Percentiles rank a stretch among this genome's conserved stretches.
phyloP scores from a whole-genome alignment of 1,140 invertebrate genomes.

The Bombus turneri region DNA sequence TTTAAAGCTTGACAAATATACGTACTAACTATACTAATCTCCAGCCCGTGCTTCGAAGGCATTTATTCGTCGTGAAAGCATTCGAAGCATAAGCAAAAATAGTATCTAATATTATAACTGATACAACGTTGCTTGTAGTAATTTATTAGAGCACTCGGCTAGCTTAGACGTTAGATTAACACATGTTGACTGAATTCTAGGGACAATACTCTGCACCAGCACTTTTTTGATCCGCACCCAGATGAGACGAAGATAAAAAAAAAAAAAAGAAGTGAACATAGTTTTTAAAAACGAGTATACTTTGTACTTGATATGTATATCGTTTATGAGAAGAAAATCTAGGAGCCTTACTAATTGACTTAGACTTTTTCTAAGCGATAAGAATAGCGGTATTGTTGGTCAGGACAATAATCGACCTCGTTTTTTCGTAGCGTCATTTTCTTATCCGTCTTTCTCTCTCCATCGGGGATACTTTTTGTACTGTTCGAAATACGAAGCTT shows the following conservation, averaged over 20 bases:
- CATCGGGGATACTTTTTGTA: not conserved
- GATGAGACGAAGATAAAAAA: conserved; percentile 40
- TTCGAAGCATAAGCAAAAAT: not conserved
- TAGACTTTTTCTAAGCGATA: conserved; percentile 72
- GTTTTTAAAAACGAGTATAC: conserved; percentile 74
- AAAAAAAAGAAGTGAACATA: conserved; percentile 43
- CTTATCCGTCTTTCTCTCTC: not conserved
- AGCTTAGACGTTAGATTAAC: conserved; percentile 48
- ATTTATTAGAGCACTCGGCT: conserved; percentile 44
- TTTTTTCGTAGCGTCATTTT: not conserved
- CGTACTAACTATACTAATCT: not conserved
- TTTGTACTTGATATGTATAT: conserved; percentile 65
- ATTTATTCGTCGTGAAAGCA: not conserved
- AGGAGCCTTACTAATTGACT: conserved; percentile 73
- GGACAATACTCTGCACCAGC: conserved; percentile 78
- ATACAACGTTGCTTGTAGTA: conserved; percentile 47
- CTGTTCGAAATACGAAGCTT: not conserved
- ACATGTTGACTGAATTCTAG: conserved; percentile 81
- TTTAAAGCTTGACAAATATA: conserved; percentile 16
- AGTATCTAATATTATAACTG: not conserved
- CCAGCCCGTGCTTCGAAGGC: not conserved
- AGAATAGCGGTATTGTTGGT: conserved; percentile 74
- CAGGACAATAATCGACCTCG: conserved; percentile 36
- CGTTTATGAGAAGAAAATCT: conserved; percentile 66
- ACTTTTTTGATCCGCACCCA: conserved; percentile 78